A percentile compares a stretch with the other conserved stretches of the same genome.
Conservation (phyloP, 2,888 invertebrate species). For the Caenorhabditis auriculariae region DNA sequence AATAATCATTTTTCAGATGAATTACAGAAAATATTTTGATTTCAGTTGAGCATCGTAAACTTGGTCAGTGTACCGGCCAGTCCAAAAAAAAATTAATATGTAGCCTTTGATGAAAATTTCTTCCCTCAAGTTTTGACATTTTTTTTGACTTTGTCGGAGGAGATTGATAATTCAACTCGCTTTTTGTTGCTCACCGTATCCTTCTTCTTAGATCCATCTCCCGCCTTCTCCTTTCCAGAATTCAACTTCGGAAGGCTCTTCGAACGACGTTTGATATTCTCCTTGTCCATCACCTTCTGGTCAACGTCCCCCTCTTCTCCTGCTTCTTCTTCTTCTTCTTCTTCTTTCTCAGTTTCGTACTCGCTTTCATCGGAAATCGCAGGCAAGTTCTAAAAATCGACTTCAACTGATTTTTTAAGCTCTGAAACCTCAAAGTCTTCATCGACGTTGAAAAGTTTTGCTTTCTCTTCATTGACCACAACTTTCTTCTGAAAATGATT, state of each 20-base stretch:
- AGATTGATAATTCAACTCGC: too few relatives aligned
- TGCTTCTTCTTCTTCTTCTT: slow-evolving; percentile 7
- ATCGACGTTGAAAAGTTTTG: slow-evolving; percentile 17
- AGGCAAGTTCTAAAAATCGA: slow-evolving; percentile 26
- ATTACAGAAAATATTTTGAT: background rate
- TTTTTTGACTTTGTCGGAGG: too few relatives aligned
- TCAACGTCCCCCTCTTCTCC: background rate
- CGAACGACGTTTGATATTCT: too few relatives aligned
- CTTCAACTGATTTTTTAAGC: background rate
- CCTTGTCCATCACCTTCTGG: slow-evolving; percentile 9
- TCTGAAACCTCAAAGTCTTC: slow-evolving; percentile 19
- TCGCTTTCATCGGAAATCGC: slow-evolving; percentile 25
- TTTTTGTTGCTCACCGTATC: background rate
- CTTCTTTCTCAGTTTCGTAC: slow-evolving; percentile 9
- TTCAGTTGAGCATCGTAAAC: too few relatives aligned
- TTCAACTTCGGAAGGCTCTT: too few relatives aligned
- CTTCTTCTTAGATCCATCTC: slow-evolving; percentile 8
- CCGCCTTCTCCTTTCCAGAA: slow-evolving; percentile 15
- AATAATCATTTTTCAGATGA: slow-evolving; percentile 4
- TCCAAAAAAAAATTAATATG: too few relatives aligned
- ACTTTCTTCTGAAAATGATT: background rate
- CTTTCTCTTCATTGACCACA: background rate
- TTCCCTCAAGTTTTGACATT: too few relatives aligned
- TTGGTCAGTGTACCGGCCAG: too few relatives aligned
- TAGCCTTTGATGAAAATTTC: background rate